Base-by-base conservation (phyloP, 92 coral and sea anemone genomes). In the Actinostola sp. region DNA sequence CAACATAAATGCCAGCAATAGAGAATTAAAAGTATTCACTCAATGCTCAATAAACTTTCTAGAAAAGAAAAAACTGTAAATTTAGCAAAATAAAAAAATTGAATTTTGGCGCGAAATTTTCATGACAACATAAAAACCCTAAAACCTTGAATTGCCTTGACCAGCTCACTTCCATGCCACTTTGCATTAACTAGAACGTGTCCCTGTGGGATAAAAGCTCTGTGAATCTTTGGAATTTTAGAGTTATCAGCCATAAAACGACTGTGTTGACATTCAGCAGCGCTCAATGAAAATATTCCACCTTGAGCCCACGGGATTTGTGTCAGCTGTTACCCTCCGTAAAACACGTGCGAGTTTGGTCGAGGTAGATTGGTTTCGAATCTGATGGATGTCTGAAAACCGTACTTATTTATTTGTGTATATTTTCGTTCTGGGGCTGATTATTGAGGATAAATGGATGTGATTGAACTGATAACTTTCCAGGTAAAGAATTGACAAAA, bases 131-230 rank as follows among this genome's bases (percentile, higher is more conserved):
- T 30, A 45, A 66, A 75, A 31, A 38, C 8, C 38, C 50, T 2
- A 67, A 58, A 74, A 94, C 98, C 97, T 91, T 82, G 92, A 30
- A 94, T 73, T 24, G 86, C 69, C 38, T 83, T 88, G 8, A 85
- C 91, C 24, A 91, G 39, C 38, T 72, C 88, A 67, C 95, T 88
- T 21, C 93, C 97, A 52, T 88, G 98, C 61, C 90, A 94, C 75
- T 87, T 94, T 25, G 82, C 97, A 57, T 83, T 88, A 23, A 94
- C 95, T 20, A 91, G 75, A 50, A 94, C 88, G 28, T 91, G 94
- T 10, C 98, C 98, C 13, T 97, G 88, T 17, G 90, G 97, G 39
- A 94, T 84, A 43, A 87, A 77, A 48, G 97, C 97, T 29, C 90
- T 89, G 33, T 92, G 89, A 58, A 92, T 85, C 23, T 84, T 70